A percentile compares a stretch with the other conserved stretches of the same genome.
phyloP scores from a whole-genome alignment of 1,140 invertebrate species.

The Calephelis virginiensis region DNA sequence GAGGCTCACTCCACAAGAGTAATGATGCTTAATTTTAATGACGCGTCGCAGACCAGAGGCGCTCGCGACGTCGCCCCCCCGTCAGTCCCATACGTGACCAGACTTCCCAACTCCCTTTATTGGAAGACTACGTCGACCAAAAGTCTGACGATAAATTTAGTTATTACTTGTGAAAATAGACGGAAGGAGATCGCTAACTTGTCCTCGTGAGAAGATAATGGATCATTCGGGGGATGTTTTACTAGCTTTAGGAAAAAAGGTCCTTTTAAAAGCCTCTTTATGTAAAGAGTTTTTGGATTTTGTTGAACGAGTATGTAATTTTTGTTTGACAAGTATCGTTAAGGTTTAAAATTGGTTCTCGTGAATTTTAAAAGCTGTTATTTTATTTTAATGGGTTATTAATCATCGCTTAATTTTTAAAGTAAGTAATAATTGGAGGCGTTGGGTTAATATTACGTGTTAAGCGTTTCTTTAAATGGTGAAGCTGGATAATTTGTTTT shows the following conservation, averaged over 20 bases:
- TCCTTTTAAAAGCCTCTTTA: constrained; percentile 68
- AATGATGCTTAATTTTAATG: constrained; percentile 78
- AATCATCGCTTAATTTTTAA: background rate
- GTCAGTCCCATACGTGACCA: constrained; percentile 56
- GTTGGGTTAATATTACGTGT: too few relatives aligned
- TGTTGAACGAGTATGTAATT: constrained; percentile 38
- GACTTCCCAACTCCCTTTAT: constrained; percentile 63
- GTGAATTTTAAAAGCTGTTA: background rate
- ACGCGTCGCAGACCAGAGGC: constrained; percentile 62
- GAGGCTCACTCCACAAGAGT: constrained; percentile 69
- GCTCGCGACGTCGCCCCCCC: constrained; percentile 39
- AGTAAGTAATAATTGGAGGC: background rate
- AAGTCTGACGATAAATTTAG: constrained; percentile 77
- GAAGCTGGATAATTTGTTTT: too few relatives aligned
- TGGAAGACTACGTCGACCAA: constrained; percentile 67
- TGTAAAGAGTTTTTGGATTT: constrained; percentile 66
- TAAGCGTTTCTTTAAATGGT: background rate
- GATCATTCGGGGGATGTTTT: constrained; percentile 73
- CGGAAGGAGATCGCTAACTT: constrained; percentile 77
- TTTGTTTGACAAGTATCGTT: constrained; percentile 43
- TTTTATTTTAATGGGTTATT: background rate
- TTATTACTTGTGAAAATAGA: constrained; percentile 79
- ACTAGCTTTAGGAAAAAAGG: constrained; percentile 66
- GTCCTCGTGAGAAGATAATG: constrained; percentile 76
- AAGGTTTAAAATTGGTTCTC: constrained; percentile 28